Conservation (phyloP, 2,888 invertebrate species). For the Scrobipalpa costella region DNA sequence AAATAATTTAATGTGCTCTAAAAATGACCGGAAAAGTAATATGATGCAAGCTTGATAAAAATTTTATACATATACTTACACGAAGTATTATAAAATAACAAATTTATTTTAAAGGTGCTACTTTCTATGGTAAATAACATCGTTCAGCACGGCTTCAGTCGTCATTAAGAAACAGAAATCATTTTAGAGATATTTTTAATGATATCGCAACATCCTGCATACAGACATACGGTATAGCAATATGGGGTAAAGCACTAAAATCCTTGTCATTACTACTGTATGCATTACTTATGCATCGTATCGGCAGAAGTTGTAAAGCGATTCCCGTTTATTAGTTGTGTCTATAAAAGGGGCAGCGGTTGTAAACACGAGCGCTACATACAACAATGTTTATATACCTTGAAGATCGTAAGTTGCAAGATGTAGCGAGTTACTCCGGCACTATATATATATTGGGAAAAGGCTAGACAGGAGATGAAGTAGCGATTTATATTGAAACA, state of each 20-base stretch:
- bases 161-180: no score
- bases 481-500: no score
- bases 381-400: slow-evolving; percentile 62
- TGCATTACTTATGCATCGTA: slow-evolving; percentile 36
- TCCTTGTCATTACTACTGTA: slow-evolving; percentile 31
- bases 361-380: slow-evolving; percentile 58
- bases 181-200: neutral
- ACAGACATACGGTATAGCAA: neutral
- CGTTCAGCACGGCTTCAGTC: neutral
- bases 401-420: neutral
- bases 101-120: no score
- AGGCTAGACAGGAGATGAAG: no score
- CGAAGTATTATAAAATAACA: no score
- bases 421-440: neutral
- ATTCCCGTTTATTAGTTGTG: slow-evolving; percentile 73
- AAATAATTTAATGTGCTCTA: no score
- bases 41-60: no score
- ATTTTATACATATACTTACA: no score
- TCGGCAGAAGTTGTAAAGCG: slow-evolving; percentile 52
- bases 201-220: no score
- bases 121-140: no score
- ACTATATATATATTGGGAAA: neutral
- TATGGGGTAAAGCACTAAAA: slow-evolving; percentile 9
- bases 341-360: slow-evolving; percentile 69
- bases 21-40: no score